Base-by-base conservation (phyloP, 2,113 vertebrate genomes). In the Psilopogon haemacephalus region DNA sequence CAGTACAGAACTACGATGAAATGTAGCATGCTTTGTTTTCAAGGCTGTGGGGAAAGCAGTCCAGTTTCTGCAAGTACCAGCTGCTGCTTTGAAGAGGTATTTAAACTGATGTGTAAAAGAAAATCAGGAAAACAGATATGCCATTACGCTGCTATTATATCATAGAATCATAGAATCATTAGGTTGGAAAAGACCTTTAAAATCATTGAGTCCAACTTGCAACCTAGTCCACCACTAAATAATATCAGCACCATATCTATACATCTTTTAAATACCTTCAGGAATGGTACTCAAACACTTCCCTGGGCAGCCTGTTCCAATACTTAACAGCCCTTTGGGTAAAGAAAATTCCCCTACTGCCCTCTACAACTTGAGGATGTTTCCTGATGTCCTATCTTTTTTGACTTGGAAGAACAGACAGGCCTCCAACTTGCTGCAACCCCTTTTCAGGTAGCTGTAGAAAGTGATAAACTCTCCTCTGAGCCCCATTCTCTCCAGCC, bases 21-120 rank as follows among this genome's bases (percentile, higher is more conserved):
- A 70, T 55, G 3, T 7, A 33, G 7, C 1, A 0, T 13, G 6
- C 24, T 63, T 69, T 55, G 0, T 40, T 67, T 56, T 14, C 63
- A 79, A 68, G 35, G 10, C 15, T 64, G 13, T 1, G 3, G 30
- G 6, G 14, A 9, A 37, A 88, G n/a, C n/a, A 35, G 27, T 42
- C 33, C 20, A 46, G 0, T 0, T 4, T 58, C 4, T 30, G 1
- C 32, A 46, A 56, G n/a, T 52, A 40, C 16, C 40, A 32, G 20
- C 3, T 88, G 27, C n/a, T 77, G 10, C 19, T 63, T 35, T 52
- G 20, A 91, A 76, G 21, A 76, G 3, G 15, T 50, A 38, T 46
- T 78, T 65, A 83, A 54, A 9, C 33, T 3, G 16, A 11, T 46
- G 35, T 15, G 6, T 40, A 46, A 75, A 5, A 3, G 18, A 24